Evolutionary conservation across 2,797 vertebrate genomes (phyloP), one percentile per base, ranked within the genome.

Genomic region (Karalla daura): DNA sequence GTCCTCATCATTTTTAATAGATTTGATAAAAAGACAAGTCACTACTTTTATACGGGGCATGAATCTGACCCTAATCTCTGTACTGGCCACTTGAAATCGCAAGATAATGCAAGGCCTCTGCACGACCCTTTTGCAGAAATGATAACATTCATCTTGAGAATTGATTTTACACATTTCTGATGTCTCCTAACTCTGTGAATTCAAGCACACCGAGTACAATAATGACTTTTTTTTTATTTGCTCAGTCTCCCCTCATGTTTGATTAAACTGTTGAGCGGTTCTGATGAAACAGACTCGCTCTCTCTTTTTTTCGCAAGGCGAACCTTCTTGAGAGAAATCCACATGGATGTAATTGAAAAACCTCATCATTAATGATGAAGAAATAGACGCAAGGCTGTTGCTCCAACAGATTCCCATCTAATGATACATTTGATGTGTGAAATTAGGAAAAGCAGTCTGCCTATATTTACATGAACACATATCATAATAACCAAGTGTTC

Each of bases 271-370:
- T 43, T 61, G 62, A 76, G 52, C 36, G 47, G 20, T 33, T 65
- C 25, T 9, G 59, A 59, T 58, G 40, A 58, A 68, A 65, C 4
- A 0, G 12, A 23, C 43, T 33, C 18, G 1, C 10, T 2, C 27
- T 36, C 11, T 15, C 20, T 7, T 37, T 25, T 54, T 30, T 39
- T 51, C 53, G 6, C n/a, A 24, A 39, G 20, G 50, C 36, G 59
- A 63, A 65, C 32, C 15, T 23, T 44, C 28, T 10, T 39, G 20
- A 49, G 14, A 60, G 12, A 30, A 41, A 62, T 51, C 23, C 39
- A 24, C 18, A 12, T 46, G 37, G 50, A 78, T 45, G 54, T 68
- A 44, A 63, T 55, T 63, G 28, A 63, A 71, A n/a, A 67, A 53
- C 3, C 14, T 55, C 10, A 23, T 24, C 2, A 36, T 52, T 52